A percentile compares a stretch with the other conserved stretches of the same genome.
Conservation (phyloP, 2,797 vertebrate genomes). For the Yasuhikotakia modesta region DNA sequence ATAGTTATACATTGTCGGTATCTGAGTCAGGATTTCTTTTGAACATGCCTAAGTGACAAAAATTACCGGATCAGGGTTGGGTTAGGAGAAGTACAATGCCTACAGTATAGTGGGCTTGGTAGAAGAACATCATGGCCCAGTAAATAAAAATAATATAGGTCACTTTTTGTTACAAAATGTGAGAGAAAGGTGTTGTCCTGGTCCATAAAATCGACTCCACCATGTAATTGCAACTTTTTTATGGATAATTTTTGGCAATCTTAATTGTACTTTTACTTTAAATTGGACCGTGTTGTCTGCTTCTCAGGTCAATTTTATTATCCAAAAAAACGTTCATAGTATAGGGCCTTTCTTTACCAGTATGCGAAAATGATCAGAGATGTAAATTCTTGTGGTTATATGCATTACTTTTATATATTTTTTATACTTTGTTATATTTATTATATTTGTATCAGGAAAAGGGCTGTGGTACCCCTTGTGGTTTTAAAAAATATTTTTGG, state of each 20-base stretch:
- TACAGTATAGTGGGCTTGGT: not conserved
- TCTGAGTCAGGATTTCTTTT: slow-evolving; percentile 21
- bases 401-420: no score
- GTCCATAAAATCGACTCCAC: not conserved
- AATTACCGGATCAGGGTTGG: slow-evolving; percentile 11
- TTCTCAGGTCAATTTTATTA: no score
- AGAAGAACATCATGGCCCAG: not conserved
- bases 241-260: no score
- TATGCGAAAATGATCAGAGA: no score
- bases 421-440: no score
- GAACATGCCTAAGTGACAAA: slow-evolving; percentile 32
- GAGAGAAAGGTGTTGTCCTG: not conserved
- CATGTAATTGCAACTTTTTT: no score
- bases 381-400: no score
- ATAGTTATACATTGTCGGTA: slow-evolving; percentile 38
- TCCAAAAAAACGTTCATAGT: no score
- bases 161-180: not conserved
- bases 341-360: no score
- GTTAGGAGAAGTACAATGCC: slow-evolving; percentile 14
- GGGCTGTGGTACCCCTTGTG: not conserved
- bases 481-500: not conserved
- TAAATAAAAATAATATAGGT: not conserved
- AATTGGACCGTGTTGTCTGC: no score
- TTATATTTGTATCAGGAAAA: not conserved
- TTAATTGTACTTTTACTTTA: no score